Conservation (phyloP, 2,888 invertebrate species). For the Melipona beecheii region DNA sequence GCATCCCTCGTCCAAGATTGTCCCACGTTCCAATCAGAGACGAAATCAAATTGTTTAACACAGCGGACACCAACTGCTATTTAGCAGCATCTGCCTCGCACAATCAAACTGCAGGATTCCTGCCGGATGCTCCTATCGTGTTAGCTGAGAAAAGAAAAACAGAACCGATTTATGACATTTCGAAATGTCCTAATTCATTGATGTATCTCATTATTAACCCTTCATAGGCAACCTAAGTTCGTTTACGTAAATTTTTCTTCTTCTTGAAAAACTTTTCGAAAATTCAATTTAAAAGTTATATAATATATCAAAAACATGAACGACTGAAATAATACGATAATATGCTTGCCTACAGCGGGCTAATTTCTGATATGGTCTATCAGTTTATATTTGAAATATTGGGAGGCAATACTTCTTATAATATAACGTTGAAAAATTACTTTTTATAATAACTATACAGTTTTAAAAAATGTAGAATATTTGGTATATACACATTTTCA, state of each 20-base stretch:
- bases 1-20: slow-evolving; percentile 66
- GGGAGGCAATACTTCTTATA: not conserved
- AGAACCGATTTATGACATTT: not conserved
- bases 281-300: too few species aligned
- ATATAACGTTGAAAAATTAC: too few species aligned
- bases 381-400: not conserved
- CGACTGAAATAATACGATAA: too few species aligned
- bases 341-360: too few species aligned
- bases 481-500: not conserved
- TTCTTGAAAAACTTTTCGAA: too few species aligned
- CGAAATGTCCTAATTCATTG: not conserved
- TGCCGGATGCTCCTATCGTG: not conserved
- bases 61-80: slow-evolving; percentile 82
- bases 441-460: not conserved
- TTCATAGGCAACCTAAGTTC: too few species aligned
- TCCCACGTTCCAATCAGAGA: slow-evolving; percentile 79
- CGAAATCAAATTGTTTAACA: slow-evolving; percentile 83
- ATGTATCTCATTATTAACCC: too few species aligned
- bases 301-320: too few species aligned
- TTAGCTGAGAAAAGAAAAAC: slow-evolving; percentile 24
- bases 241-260: too few species aligned
- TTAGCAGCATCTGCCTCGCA: slow-evolving; percentile 81
- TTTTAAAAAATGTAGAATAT: not conserved
- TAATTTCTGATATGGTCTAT: not conserved
- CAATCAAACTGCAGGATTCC: slow-evolving; percentile 31